Evolutionary conservation across 2,797 vertebrate species (phyloP).

Genomic region (Pogonophryne albipinna): DNA sequence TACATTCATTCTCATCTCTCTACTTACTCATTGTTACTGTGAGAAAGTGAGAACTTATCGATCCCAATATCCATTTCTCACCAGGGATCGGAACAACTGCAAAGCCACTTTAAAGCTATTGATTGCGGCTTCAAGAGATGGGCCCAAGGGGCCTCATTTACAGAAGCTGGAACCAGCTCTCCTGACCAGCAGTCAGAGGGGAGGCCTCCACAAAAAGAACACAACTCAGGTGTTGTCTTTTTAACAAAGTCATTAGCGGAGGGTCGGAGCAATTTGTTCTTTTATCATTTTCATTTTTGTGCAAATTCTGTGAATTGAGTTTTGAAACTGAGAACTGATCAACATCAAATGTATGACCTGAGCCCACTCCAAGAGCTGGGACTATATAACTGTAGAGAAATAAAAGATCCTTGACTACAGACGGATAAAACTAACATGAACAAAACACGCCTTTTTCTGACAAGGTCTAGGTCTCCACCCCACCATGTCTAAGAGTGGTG

Average conservation of each 20-base stretch:
- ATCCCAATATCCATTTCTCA: conserved; percentile 82
- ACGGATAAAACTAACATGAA: no score
- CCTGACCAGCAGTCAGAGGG: conserved; percentile 18
- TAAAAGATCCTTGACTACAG: no score
- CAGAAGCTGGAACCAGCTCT: conserved; percentile 36
- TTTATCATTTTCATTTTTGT: not conserved
- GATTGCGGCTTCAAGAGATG: conserved; percentile 77
- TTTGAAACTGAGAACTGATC: not conserved
- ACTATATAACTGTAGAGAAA: not conserved
- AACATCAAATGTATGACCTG: no score
- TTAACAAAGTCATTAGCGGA: not conserved
- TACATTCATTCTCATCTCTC: conserved; percentile 23
- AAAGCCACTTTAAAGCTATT: conserved; percentile 81
- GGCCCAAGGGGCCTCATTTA: conserved; percentile 69
- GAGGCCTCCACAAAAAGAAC: conserved; percentile 5
- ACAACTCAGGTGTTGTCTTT: not conserved
- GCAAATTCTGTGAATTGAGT: not conserved
- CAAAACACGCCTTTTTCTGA: no score
- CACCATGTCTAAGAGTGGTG: no score
- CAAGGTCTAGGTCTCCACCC: no score
- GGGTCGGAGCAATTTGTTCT: not conserved
- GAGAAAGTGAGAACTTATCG: conserved; percentile 74
- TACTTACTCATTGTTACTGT: conserved; percentile 49
- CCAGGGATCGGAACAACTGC: conserved; percentile 74
- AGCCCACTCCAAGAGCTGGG: not conserved